A percentile compares a stretch with the other conserved stretches of the same genome.
Evolutionary conservation across 2,113 vertebrate species (phyloP).

Genomic region (Solenodon paradoxus): DNA sequence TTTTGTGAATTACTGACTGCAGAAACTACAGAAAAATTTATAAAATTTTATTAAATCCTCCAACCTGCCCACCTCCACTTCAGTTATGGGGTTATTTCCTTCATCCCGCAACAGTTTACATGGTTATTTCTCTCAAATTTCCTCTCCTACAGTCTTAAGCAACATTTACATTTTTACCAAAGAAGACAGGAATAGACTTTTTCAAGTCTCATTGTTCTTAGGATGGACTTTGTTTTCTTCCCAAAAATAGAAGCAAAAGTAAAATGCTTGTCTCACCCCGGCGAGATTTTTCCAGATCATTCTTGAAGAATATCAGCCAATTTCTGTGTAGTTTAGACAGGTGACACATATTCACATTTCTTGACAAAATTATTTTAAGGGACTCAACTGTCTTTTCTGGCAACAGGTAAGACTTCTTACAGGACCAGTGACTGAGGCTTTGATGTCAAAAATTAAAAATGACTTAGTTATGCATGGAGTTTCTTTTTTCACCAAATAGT

Average conservation of each 20-base stretch:
- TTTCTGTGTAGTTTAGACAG: constrained; percentile 29
- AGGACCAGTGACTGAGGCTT: background rate
- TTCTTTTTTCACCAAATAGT: background rate
- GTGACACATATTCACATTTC: background rate
- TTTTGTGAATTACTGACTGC: background rate
- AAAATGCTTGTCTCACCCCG: constrained; percentile 5
- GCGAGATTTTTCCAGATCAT: background rate
- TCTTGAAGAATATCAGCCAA: background rate
- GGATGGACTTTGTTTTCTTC: constrained; percentile 7
- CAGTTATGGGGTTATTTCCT: background rate
- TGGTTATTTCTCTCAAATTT: background rate
- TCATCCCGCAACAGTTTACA: background rate
- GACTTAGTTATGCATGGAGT: background rate
- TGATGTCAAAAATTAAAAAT: background rate
- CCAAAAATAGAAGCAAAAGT: background rate
- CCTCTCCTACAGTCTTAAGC: background rate
- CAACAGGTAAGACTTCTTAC: background rate
- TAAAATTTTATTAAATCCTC: background rate
- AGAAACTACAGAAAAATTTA: background rate
- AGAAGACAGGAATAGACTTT: background rate
- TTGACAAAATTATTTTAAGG: background rate
- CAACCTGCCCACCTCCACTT: background rate
- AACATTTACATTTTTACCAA: background rate
- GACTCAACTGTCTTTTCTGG: background rate
- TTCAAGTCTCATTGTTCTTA: background rate